Conservation (phyloP, 2,888 invertebrate genomes). For the Thysanoteuthis rhombus region DNA sequence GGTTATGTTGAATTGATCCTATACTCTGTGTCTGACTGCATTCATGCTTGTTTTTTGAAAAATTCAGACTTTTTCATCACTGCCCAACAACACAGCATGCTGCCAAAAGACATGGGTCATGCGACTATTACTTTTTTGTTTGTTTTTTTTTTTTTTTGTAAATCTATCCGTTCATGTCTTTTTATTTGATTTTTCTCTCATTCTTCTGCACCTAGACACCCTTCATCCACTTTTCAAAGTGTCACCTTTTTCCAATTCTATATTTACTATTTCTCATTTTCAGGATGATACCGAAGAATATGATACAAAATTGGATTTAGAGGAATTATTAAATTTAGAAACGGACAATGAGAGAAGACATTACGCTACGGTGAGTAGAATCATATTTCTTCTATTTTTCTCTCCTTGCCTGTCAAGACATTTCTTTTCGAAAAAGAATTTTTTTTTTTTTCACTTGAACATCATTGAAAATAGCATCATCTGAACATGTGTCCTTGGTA, state of each 20-base stretch:
- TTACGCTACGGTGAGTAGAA: slow-evolving; percentile 23
- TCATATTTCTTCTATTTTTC: not conserved
- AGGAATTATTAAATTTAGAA: slow-evolving; percentile 31
- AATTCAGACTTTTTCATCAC: too few relatives aligned
- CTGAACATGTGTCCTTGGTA: too few relatives aligned
- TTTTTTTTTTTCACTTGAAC: too few relatives aligned
- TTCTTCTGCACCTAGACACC: not conserved
- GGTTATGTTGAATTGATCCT: too few relatives aligned
- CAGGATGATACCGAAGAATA: slow-evolving; percentile 32
- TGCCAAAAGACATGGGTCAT: too few relatives aligned
- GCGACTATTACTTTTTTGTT: too few relatives aligned
- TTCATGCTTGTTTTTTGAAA: too few relatives aligned
- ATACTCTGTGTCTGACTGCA: too few relatives aligned
- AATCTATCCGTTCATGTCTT: not conserved
- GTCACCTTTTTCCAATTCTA: not conserved
- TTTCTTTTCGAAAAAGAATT: not conserved
- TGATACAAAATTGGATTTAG: slow-evolving; percentile 32
- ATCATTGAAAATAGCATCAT: too few relatives aligned
- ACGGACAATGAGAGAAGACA: slow-evolving; percentile 27
- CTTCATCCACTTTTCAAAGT: not conserved
- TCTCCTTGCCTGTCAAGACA: not conserved
- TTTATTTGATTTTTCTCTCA: not conserved
- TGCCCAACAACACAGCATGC: too few relatives aligned
- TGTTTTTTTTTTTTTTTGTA: too few relatives aligned
- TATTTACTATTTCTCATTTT: not conserved